Evolutionary conservation across 2,888 invertebrate genomes (phyloP).

Genomic region (Ctena decussata): DNA sequence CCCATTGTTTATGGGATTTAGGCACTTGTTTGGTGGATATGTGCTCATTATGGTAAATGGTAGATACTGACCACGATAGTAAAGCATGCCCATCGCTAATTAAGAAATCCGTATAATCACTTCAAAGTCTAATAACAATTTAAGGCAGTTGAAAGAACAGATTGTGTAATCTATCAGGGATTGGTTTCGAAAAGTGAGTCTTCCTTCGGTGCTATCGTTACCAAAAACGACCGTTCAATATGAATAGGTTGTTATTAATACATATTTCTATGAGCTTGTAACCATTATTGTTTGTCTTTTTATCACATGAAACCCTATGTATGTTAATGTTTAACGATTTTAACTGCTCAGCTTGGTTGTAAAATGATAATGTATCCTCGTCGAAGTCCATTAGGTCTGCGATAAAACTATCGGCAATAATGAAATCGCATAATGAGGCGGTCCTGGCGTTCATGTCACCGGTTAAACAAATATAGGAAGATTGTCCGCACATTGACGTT

Average conservation of each 20-base stretch:
- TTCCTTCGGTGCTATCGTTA: neutral
- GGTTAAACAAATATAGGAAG: neutral
- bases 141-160: neutral
- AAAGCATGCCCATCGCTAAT: neutral
- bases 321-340: neutral
- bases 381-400: neutral
- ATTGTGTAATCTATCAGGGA: neutral
- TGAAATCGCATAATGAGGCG: neutral
- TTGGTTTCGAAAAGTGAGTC: neutral
- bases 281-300: neutral
- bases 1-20: neutral
- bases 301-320: neutral
- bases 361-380: neutral
- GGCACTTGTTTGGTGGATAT: neutral
- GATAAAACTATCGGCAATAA: neutral
- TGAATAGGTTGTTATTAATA: neutral
- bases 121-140: neutral
- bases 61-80: neutral
- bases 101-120: neutral
- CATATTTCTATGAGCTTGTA: neutral
- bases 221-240: neutral
- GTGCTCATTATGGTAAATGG: neutral
- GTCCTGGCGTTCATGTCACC: neutral
- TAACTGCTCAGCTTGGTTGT: neutral
- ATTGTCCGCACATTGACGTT: neutral